Base-by-base conservation (phyloP, 2,113 vertebrate genomes). In the Patagioenas fasciata region DNA sequence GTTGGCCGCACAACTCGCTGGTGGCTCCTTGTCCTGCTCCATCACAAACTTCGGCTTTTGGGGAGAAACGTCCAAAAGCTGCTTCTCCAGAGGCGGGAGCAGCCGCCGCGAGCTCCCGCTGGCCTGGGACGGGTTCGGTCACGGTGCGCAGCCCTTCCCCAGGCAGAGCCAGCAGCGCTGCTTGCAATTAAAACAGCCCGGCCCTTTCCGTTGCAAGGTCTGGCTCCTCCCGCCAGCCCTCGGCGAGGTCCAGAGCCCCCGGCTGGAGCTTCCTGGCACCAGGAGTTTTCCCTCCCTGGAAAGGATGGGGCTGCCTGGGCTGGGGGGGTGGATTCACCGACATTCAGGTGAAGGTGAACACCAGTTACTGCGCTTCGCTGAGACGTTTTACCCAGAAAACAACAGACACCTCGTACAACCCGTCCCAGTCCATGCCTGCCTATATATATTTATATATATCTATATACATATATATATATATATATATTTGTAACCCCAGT, bases 21-120 rank as follows among this genome's bases (percentile, higher is more conserved):
- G 9, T 0, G 4, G 67, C 40, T 61, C 60, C 78, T 28, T 5
- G 15, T 40, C 64, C 62, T 40, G 47, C 38, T 28, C 60, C 3
- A 0, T 10, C 6, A 1, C 8, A 8, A 4, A 24, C 48, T 36
- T 36, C 2, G 1, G 14, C 8, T 82, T 19, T 16, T 15, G 29
- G 38, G 71, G 3, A 64, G 3, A 38, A 80, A 47, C 34, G 13
- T 1, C 90, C 58, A 3, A 42, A 58, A 79, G 9, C 21, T 58
- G 58, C 64, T 53, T 1, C 40, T 23, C 5, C 64, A 38, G 54
- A 2, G 6, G 7, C 34, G 29, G 78, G 38, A 80, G 48, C 48
- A 2, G 17, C 8, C 8, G 0, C 44, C 3, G 19, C 0, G 60
- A 48, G 47, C 10, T 47, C 24, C 38, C 0, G 12, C 51, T 65